Evolutionary conservation across 2,797 vertebrate genomes (phyloP).

Genomic region (Cephalopachus bancanus): DNA sequence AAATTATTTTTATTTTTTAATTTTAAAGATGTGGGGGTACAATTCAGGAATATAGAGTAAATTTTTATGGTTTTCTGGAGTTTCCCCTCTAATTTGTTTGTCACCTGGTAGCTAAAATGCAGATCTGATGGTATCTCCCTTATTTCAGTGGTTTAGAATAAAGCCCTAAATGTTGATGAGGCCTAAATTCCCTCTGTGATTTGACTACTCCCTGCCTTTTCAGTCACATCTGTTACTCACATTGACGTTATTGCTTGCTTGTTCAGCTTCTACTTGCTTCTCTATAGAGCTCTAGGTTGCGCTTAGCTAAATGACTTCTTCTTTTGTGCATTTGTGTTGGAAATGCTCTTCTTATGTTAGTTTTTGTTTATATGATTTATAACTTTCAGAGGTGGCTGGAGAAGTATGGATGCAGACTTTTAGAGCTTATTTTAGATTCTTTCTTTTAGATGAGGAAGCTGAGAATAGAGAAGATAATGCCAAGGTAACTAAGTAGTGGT

Average conservation of each 20-base stretch:
- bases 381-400: neutral
- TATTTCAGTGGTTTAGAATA: constrained; percentile 50
- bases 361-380: constrained; percentile 41
- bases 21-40: no score
- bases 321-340: neutral
- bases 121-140: constrained; percentile 8
- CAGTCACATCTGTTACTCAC: neutral
- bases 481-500: neutral
- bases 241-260: neutral
- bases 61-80: constrained; percentile 47
- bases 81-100: constrained; percentile 28
- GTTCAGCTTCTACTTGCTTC: neutral
- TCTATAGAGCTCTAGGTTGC: neutral
- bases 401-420: neutral
- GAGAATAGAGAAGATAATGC: constrained; percentile 32
- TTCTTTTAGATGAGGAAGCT: constrained; percentile 48
- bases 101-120: neutral
- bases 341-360: neutral
- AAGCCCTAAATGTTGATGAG: constrained; percentile 27
- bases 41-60: neutral
- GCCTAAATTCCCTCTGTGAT: neutral
- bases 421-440: constrained; percentile 46
- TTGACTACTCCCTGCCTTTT: neutral
- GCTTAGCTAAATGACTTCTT: neutral
- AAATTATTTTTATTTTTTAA: neutral